These are phyloP conservation scores for Zaprionus kolodkinae DNA, from an alignment of 1,140 invertebrate genomes.

Conservation along the genomic window DNA sequence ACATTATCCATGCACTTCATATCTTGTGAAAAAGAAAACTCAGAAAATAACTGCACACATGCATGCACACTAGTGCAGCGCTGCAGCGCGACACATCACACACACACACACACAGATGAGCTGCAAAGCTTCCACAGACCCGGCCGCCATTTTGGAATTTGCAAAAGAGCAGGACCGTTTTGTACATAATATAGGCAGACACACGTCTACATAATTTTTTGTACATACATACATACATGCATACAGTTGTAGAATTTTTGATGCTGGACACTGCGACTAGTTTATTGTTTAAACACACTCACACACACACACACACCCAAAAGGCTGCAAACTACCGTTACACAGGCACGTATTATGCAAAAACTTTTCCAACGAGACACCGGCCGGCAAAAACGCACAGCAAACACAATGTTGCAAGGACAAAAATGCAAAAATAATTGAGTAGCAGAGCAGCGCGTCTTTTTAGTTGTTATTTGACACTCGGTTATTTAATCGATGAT, in stretches of 20 bases:
- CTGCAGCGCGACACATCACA: background rate
- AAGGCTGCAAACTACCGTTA: constrained; percentile 14
- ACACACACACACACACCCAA: background rate
- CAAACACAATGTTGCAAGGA: background rate
- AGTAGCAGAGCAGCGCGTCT: background rate
- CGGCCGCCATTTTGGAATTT: constrained; percentile 69
- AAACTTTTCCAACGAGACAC: constrained; percentile 25
- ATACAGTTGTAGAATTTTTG: background rate
- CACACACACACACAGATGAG: background rate
- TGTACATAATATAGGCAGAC: constrained; percentile 5
- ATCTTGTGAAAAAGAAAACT: background rate
- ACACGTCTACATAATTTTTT: background rate
- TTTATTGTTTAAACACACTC: background rate
- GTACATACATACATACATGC: no score
- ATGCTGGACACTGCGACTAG: background rate
- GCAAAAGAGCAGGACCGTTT: constrained; percentile 19
- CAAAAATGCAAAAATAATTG: constrained; percentile 16
- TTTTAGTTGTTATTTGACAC: constrained; percentile 35
- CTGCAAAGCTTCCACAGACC: constrained; percentile 14
- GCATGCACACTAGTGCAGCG: constrained; percentile 1
- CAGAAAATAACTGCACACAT: background rate
- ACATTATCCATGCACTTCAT: constrained; percentile 3
- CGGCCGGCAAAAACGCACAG: constrained; percentile 40
- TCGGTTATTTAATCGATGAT: constrained; percentile 61
- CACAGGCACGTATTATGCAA: constrained; percentile 42